A percentile compares a stretch with the other conserved stretches of the same genome.
phyloP scores from a whole-genome alignment of 2,888 invertebrate species.

The Limnephilus lunatus region DNA sequence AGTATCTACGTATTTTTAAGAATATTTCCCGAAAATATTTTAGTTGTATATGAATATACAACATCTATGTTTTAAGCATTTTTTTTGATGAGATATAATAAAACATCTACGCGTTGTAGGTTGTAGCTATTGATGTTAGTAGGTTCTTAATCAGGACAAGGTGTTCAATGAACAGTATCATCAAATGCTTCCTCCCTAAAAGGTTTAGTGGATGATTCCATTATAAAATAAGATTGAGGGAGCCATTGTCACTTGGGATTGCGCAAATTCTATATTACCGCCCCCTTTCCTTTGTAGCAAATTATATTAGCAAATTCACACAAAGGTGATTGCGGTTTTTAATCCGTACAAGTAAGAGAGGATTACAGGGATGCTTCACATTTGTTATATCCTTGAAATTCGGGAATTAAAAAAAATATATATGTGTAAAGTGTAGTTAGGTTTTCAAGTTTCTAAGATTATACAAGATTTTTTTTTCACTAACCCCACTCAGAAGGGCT shows the following conservation, averaged over 20 bases:
- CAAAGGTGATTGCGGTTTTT: conserved; percentile 4
- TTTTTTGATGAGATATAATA: neutral
- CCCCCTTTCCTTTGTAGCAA: neutral
- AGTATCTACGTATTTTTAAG: no score
- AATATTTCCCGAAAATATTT: no score
- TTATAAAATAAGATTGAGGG: neutral
- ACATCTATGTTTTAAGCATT: neutral
- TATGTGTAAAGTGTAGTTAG: no score
- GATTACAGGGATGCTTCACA: neutral
- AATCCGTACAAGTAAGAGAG: neutral
- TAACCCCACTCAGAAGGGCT: no score
- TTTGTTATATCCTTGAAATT: neutral
- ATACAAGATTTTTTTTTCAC: no score
- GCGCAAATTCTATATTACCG: neutral
- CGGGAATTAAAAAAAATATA: neutral
- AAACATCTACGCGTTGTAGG: neutral
- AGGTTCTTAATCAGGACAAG: neutral
- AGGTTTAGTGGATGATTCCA: conserved; percentile 8
- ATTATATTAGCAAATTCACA: neutral
- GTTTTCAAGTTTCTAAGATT: no score
- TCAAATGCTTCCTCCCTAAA: neutral
- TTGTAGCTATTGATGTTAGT: neutral
- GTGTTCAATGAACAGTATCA: neutral
- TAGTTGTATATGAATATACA: no score
- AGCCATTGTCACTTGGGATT: conserved; percentile 9